Conservation (phyloP, 1,140 invertebrate genomes). For the Megalonaias nervosa region DNA sequence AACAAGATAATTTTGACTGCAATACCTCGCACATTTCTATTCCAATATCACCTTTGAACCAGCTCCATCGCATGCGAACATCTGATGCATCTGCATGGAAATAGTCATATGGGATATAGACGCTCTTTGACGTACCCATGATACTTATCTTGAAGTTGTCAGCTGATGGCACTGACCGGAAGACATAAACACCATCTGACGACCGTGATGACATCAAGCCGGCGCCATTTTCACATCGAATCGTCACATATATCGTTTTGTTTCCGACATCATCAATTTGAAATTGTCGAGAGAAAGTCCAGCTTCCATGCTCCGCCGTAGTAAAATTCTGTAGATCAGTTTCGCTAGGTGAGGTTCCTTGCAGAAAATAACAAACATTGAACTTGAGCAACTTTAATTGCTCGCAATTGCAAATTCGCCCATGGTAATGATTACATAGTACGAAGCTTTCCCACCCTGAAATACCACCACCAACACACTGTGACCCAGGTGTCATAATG, state of each 20-base stretch:
- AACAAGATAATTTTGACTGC: not conserved
- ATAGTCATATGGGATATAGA: slow-evolving; percentile 1
- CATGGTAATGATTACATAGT: not conserved
- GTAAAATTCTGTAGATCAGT: slow-evolving; percentile 1
- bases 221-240: slow-evolving; percentile 20
- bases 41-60: slow-evolving; percentile 16
- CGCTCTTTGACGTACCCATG: slow-evolving; percentile 1
- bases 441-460: too few species aligned
- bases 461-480: too few species aligned
- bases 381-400: not conserved
- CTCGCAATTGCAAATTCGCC: not conserved
- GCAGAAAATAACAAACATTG: not conserved
- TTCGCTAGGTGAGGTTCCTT: slow-evolving; percentile 1
- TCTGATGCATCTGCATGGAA: slow-evolving; percentile 19
- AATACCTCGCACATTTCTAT: slow-evolving; percentile 20
- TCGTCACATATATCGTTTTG: slow-evolving; percentile 1
- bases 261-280: not conserved
- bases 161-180: not conserved
- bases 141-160: not conserved
- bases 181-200: slow-evolving; percentile 9
- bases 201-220: not conserved
- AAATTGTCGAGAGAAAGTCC: not conserved
- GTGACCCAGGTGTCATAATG: too few species aligned
- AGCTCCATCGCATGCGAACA: slow-evolving; percentile 18
- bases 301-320: not conserved